These are phyloP conservation scores for Drosophila sp. DNA, from an alignment of 1,140 invertebrate genomes.

Conservation along the genomic window DNA sequence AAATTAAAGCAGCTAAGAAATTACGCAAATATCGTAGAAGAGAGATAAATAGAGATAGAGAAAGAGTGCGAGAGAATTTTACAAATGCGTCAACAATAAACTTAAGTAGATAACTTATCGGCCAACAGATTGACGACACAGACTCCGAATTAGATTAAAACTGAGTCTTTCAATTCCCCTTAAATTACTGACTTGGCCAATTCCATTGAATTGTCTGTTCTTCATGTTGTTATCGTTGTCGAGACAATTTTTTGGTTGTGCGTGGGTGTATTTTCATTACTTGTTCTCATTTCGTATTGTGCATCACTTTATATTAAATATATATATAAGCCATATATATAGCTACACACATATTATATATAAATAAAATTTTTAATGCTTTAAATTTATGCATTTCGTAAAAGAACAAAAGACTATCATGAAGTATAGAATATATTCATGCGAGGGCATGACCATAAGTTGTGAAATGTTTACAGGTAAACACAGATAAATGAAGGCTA, in stretches of 20 bases:
- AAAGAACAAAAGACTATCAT: slow-evolving; percentile 30
- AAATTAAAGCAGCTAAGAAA: slow-evolving; percentile 44
- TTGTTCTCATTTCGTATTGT: slow-evolving; percentile 33
- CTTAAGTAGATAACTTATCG: slow-evolving; percentile 36
- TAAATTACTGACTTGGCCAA: slow-evolving; percentile 25
- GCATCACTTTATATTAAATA: slow-evolving; percentile 23
- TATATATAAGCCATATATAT: background rate
- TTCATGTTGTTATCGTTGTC: no score
- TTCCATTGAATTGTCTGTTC: slow-evolving; percentile 9
- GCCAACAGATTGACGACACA: slow-evolving; percentile 13
- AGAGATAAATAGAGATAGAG: no score
- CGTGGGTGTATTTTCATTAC: slow-evolving; percentile 33
- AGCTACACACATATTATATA: slow-evolving; percentile 8
- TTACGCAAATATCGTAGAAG: slow-evolving; percentile 15
- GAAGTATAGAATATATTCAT: slow-evolving; percentile 8
- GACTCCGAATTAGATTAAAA: slow-evolving; percentile 14
- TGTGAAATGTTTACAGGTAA: background rate
- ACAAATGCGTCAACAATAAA: slow-evolving; percentile 38
- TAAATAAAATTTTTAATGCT: slow-evolving; percentile 19
- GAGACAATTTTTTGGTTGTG: slow-evolving; percentile 6
- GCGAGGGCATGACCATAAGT: slow-evolving; percentile 12
- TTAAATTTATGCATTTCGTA: slow-evolving; percentile 37
- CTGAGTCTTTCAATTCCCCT: slow-evolving; percentile 14
- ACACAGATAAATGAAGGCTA: no score
- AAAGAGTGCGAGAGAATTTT: background rate